Percentiles rank a stretch among this genome's conserved stretches.
Evolutionary conservation across 2,113 vertebrate species (phyloP).

Genomic region (Microcebus tavaratra): DNA sequence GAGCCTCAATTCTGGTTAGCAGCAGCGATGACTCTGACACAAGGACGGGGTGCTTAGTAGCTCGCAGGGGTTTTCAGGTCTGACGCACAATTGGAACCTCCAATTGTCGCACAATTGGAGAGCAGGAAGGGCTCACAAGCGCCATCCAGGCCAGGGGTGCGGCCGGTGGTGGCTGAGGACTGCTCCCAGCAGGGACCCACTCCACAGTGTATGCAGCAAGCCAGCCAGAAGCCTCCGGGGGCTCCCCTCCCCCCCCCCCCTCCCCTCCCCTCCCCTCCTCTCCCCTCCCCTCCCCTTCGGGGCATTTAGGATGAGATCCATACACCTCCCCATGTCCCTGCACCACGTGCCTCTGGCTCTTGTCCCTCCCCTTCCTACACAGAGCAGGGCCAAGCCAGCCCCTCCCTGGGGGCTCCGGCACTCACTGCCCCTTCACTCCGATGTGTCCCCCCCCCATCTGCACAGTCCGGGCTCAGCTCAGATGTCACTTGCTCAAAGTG

Average conservation of each 20-base stretch:
- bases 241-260: not conserved
- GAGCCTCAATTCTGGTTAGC: not conserved
- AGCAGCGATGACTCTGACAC: too few species aligned
- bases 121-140: not conserved
- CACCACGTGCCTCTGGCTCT: not conserved
- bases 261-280: too few species aligned
- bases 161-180: rapidly evolving
- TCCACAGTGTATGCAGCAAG: not conserved
- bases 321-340: rapidly evolving
- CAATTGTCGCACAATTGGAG: not conserved
- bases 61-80: not conserved
- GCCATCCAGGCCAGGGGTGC: not conserved
- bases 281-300: too few species aligned
- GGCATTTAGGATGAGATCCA: not conserved
- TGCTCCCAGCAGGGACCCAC: not conserved
- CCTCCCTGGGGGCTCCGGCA: not conserved
- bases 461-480: not conserved
- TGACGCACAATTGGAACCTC: not conserved
- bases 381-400: not conserved
- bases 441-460: too few species aligned
- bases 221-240: not conserved
- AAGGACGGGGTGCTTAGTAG: not conserved
- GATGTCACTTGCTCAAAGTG: not conserved
- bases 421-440: not conserved
- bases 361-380: not conserved